These are phyloP conservation scores for Apodemus agrarius DNA, from an alignment of 2,797 vertebrate genomes.

Conservation along the genomic window DNA sequence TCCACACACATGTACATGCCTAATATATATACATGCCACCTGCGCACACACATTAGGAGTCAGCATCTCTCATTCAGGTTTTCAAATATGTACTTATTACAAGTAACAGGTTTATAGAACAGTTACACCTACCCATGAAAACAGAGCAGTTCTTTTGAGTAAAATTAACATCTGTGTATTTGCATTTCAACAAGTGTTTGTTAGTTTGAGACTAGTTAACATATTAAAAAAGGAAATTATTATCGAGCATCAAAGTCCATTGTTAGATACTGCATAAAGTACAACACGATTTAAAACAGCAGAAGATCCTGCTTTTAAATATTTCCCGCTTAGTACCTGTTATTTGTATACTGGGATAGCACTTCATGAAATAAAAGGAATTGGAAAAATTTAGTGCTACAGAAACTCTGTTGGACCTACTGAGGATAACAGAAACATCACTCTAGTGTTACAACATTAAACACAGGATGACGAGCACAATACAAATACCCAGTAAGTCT, in stretches of 20 bases:
- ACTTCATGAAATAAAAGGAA: background rate
- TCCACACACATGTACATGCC: background rate
- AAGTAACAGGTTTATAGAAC: background rate
- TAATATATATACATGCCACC: background rate
- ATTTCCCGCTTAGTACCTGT: background rate
- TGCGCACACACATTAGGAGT: background rate
- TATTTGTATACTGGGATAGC: background rate
- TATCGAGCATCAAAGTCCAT: background rate
- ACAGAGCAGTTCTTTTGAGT: slow-evolving; percentile 11
- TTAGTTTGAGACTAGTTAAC: slow-evolving; percentile 27
- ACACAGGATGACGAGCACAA: background rate
- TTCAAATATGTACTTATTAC: slow-evolving; percentile 19
- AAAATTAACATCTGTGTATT: slow-evolving; percentile 22
- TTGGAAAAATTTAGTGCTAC: background rate
- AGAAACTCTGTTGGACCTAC: background rate
- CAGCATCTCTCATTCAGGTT: background rate
- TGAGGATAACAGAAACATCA: background rate
- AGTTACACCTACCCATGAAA: background rate
- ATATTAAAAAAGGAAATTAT: slow-evolving; percentile 22
- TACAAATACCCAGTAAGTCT: background rate
- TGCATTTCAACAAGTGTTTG: slow-evolving; percentile 3
- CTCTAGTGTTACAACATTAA: background rate
- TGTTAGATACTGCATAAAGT: background rate
- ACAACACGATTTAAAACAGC: background rate
- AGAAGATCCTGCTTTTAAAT: background rate